Base-by-base conservation (phyloP, 2,888 invertebrate genomes). In the Hyalella azteca region DNA sequence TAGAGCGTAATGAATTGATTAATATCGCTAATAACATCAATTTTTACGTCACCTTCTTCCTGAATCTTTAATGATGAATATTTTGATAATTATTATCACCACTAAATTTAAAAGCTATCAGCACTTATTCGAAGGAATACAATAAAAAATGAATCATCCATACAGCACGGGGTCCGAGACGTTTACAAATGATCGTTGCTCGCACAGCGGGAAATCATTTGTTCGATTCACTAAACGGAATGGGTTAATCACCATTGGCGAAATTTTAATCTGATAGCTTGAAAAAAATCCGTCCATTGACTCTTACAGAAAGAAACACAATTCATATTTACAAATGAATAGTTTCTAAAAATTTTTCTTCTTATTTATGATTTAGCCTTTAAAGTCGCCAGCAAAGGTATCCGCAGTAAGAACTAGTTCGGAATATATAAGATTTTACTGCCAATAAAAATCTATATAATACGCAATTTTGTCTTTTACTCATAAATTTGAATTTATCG, bases 141-240 rank as follows among this genome's bases (percentile, higher is more conserved):
- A 13, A 11, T 0, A 13, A 29, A 54, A 11, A 13, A 26, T 22
- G 29, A 54, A 5, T 0, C 45, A 54, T 11, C 22, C 7, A 54
- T 7, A 54, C 7, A 26, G 26, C 15, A 13, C 3, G 26, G 19
- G 54, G 7, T 54, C 54, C 26, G 26, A 5, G 54, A 54, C 29
- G 54, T 26, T 54, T 26, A 13, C 9, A 54, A 54, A 29, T 54
- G 54, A 54, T 54, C 54, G 54, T 29, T 26, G 11, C 29, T 54
- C 54, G 54, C 29, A 26, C 13, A 54, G 22, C 7, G 29, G 19
- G n/a, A 66, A 29, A 66, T 66, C 66, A 36, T 36, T 66, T 66
- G 36, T 36, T 66, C 66, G 66, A 66, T 66, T 66, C 66, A 22
- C 29, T 36, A 5, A 22, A 36, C n/a, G 32, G 66, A n/a, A 66